phyloP scores from a whole-genome alignment of 2,888 invertebrate genomes.

The Drosophila anomalipes region DNA sequence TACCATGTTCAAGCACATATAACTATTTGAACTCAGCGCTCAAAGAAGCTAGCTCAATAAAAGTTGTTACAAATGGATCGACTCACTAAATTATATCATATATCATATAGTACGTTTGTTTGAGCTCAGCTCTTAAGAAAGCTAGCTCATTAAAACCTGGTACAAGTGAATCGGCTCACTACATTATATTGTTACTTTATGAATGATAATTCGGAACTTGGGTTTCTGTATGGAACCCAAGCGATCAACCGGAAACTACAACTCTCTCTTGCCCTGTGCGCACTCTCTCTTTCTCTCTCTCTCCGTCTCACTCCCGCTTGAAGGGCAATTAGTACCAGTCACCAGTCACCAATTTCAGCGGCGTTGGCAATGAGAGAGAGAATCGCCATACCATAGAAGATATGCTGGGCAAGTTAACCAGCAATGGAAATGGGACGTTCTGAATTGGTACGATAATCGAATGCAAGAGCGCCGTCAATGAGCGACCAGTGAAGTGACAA shows the following conservation, averaged over 20 bases:
- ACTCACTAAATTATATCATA: no score
- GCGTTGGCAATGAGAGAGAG: constrained; percentile 9
- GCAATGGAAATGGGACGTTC: constrained; percentile 38
- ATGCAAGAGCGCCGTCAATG: constrained; percentile 23
- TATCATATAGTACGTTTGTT: no score
- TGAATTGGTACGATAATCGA: constrained; percentile 55
- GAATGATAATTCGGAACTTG: neutral
- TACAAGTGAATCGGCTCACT: neutral
- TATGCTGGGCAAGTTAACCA: constrained; percentile 50
- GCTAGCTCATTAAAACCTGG: neutral
- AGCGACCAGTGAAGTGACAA: constrained; percentile 26
- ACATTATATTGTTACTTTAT: neutral
- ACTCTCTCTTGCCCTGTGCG: constrained; percentile 30
- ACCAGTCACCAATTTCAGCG: constrained; percentile 63
- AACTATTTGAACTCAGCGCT: neutral
- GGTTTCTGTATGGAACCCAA: neutral
- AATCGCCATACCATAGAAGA: constrained; percentile 45
- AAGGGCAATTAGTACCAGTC: constrained; percentile 74
- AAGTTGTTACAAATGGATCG: no score
- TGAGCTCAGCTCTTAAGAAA: neutral
- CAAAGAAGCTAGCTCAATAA: no score
- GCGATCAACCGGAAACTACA: constrained; percentile 37
- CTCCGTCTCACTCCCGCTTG: constrained; percentile 4
- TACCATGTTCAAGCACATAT: neutral
- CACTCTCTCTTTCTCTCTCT: constrained; percentile 6